Percentiles rank a stretch among this genome's conserved stretches.
These are phyloP conservation scores for Erpetoichthys calabaricus DNA, from an alignment of 2,797 vertebrate species.

Conservation along the genomic window DNA sequence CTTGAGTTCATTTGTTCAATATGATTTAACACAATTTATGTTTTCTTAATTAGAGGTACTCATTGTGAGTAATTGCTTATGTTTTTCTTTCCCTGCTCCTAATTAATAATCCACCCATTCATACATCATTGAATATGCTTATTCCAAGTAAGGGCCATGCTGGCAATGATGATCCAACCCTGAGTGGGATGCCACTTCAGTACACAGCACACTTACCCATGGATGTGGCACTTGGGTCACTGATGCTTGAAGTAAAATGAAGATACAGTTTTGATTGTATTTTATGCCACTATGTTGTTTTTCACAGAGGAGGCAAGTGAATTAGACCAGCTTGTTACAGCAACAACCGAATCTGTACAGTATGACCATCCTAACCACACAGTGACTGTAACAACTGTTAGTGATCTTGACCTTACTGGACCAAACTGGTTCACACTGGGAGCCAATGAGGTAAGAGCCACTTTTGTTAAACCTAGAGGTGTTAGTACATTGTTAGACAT, in stretches of 20 bases:
- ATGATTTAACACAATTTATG: not conserved
- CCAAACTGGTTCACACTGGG: conserved; percentile 43
- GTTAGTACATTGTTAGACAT: not conserved
- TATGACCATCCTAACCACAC: conserved; percentile 87
- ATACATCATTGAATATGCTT: not conserved
- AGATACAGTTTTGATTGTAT: not conserved
- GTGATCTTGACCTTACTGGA: conserved; percentile 71
- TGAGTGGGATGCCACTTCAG: too few relatives aligned
- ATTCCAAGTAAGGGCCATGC: not conserved
- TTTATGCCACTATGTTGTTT: not conserved
- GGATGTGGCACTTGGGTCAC: too few relatives aligned
- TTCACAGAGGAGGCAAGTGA: conserved; percentile 68
- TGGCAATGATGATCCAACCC: too few relatives aligned
- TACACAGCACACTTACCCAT: too few relatives aligned
- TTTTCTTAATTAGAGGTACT: not conserved
- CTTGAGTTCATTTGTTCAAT: too few relatives aligned
- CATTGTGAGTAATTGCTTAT: not conserved
- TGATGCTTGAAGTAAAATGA: not conserved
- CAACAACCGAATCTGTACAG: conserved; percentile 60
- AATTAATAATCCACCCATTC: not conserved
- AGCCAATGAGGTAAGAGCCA: conserved; percentile 25
- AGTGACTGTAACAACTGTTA: conserved; percentile 88
- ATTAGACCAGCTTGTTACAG: conserved; percentile 62
- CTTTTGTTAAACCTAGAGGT: not conserved
- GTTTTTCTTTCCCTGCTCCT: not conserved